Conservation (phyloP, 2,888 invertebrate species). For the Synanthedon andrenaeformis region DNA sequence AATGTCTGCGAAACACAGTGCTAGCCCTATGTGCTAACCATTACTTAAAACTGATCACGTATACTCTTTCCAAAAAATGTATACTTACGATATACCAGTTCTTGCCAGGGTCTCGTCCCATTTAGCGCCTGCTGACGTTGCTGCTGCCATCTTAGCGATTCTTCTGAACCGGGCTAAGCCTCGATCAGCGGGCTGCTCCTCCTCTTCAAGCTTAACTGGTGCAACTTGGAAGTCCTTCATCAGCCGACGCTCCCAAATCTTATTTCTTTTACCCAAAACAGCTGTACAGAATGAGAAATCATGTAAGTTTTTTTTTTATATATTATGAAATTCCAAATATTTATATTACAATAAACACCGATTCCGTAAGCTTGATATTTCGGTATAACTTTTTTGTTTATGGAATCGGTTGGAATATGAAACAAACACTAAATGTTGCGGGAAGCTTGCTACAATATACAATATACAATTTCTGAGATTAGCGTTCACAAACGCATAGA, state of each 20-base stretch:
- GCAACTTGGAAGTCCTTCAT: conserved; percentile 92
- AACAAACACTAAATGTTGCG: no score
- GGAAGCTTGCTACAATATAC: no score
- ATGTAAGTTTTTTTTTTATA: not conserved
- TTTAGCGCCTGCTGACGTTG: conserved; percentile 76
- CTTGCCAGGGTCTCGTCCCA: conserved; percentile 79
- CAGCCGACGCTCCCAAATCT: conserved; percentile 86
- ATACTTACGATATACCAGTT: conserved; percentile 68
- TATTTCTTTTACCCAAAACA: conserved; percentile 81
- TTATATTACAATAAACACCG: no score
- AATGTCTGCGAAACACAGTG: not conserved
- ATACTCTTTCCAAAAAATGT: no score
- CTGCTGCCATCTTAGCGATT: conserved; percentile 79
- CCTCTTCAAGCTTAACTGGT: conserved; percentile 75
- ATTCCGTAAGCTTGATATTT: no score
- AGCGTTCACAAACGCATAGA: no score
- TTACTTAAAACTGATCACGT: no score
- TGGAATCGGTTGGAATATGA: no score
- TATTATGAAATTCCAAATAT: no score
- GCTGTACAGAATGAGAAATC: conserved; percentile 45
- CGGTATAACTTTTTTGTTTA: no score
- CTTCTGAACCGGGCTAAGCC: conserved; percentile 78
- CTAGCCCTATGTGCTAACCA: no score
- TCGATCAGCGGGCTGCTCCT: conserved; percentile 65
- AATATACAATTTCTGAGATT: no score